Base-by-base conservation (phyloP, 2,113 vertebrate species). In the Struthidea cinerea region DNA sequence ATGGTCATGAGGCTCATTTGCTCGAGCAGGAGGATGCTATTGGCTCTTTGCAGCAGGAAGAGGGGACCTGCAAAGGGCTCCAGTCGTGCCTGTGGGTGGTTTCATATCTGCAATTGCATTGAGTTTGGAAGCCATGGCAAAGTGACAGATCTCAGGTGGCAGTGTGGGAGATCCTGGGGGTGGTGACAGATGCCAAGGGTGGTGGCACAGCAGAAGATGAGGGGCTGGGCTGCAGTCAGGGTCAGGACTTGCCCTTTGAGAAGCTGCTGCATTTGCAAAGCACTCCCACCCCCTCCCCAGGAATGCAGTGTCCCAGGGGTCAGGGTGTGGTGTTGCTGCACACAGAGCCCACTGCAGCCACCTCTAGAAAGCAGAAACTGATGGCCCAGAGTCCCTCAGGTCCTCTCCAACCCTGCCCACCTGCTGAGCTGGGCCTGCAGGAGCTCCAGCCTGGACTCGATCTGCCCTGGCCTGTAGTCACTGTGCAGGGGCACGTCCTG, bases 371-470 rank as follows among this genome's bases (percentile, higher is more conserved):
- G 74, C 37, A 71, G 42, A 60, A 84, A 11, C 55, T 59, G 64
- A 59, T 55, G 68, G 15, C 47, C 22, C 27, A 49, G 41, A 49
- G 22, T 5, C 7, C 4, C n/a, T 27, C 17, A 11, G 24, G 32
- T 57, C 16, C 33, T 42, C 42, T 56, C 41, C 67, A 76, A 10
- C 50, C 83, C 64, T 61, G 56, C 96, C 78, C 89, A 99, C 99
- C 99, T 98, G 97, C 98, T 99, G 76, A 99, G 97, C 95, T 99
- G 99, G 11, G 98, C 98, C 97, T 99, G 99, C 84, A 99, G 98
- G 61, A 99, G 97, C 92, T 99, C 99, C 78, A 99, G 97, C 69
- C 99, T 98, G 84, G 98, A 98, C 89, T 99, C 98, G 4, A 99
- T 98, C 71, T 99, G 98, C 24, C 87, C 97, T 1, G 98, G 97